These are phyloP conservation scores for Callopanchax toddi DNA, from an alignment of 2,113 vertebrate genomes.

Conservation along the genomic window DNA sequence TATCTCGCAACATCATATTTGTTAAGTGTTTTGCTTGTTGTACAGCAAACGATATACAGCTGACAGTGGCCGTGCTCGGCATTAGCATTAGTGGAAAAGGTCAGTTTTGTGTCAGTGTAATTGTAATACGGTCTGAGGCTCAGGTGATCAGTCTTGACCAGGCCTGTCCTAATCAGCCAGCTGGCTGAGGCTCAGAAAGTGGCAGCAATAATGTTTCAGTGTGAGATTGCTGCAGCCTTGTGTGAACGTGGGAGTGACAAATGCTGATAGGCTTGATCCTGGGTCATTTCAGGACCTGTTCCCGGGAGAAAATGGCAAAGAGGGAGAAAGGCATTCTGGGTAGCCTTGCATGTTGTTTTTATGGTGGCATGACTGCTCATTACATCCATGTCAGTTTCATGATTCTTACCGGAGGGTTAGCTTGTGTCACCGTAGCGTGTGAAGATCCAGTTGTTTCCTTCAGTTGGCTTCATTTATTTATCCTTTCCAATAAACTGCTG, in stretches of 20 bases:
- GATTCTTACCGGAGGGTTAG: constrained; percentile 50
- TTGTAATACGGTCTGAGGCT: constrained; percentile 42
- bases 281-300: constrained; percentile 49
- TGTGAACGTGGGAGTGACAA: constrained; percentile 40
- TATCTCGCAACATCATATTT: constrained; percentile 25
- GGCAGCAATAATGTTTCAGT: constrained; percentile 34
- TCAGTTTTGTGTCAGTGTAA: constrained; percentile 50
- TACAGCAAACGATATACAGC: constrained; percentile 12
- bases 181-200: constrained; percentile 38
- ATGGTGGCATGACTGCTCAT: constrained; percentile 57
- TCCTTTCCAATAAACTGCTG: constrained; percentile 26
- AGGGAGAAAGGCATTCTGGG: constrained; percentile 61
- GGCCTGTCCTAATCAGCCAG: constrained; percentile 44
- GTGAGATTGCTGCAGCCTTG: constrained; percentile 22
- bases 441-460: not conserved
- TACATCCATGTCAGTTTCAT: constrained; percentile 60
- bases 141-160: constrained; percentile 60
- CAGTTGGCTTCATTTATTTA: constrained; percentile 20
- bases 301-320: constrained; percentile 23
- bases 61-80: constrained; percentile 15
- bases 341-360: constrained; percentile 61
- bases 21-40: constrained; percentile 32
- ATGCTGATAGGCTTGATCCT: constrained; percentile 39
- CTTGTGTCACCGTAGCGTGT: constrained; percentile 57
- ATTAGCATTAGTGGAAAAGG: constrained; percentile 52